A percentile compares a stretch with the other conserved stretches of the same genome.
phyloP scores from a whole-genome alignment of 2,113 vertebrate genomes.

The Melanostigma gelatinosum region DNA sequence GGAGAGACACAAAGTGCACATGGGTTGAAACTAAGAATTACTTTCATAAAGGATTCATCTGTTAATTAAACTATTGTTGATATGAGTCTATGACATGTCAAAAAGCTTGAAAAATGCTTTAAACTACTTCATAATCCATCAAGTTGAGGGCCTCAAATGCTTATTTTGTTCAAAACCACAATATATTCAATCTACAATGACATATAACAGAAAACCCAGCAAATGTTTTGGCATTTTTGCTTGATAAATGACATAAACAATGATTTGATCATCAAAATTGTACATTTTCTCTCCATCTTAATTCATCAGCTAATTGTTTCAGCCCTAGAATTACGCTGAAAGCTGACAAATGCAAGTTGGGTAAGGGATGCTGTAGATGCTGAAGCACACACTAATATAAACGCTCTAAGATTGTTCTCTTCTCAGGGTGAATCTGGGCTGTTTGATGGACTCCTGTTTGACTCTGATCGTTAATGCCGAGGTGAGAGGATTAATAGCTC shows the following conservation, averaged over 20 bases:
- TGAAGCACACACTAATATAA: neutral
- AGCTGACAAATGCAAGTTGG: neutral
- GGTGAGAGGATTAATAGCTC: conserved; percentile 48
- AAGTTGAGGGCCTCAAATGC: neutral
- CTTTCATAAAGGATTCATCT: neutral
- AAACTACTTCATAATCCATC: neutral
- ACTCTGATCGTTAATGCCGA: conserved; percentile 17
- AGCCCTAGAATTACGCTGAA: neutral
- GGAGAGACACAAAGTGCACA: neutral
- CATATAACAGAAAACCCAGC: neutral
- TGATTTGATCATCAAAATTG: neutral
- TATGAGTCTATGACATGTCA: neutral
- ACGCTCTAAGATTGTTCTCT: neutral
- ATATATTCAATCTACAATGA: neutral
- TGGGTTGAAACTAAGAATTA: neutral
- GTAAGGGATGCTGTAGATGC: neutral
- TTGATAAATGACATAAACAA: neutral
- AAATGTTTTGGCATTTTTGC: neutral
- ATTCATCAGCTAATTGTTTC: neutral
- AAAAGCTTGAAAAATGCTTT: neutral
- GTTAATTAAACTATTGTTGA: neutral
- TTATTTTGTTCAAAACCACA: neutral
- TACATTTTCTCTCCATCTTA: neutral
- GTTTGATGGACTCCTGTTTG: neutral
- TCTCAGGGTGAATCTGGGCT: neutral